phyloP scores from a whole-genome alignment of 1,140 invertebrate genomes.

The Papilio polytes region DNA sequence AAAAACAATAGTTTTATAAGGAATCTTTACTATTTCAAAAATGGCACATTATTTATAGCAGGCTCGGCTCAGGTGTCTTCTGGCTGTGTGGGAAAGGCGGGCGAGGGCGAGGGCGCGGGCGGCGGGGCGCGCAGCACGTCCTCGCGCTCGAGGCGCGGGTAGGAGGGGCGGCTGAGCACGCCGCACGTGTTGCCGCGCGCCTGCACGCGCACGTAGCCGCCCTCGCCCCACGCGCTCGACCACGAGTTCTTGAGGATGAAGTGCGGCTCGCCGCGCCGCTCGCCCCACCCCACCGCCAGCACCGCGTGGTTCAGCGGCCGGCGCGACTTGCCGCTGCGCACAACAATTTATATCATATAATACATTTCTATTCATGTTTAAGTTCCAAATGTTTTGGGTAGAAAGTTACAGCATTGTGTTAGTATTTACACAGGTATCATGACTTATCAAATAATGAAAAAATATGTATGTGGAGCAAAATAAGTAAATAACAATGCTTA shows the following conservation, averaged over 20 bases:
- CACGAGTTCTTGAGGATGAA: slow-evolving; percentile 75
- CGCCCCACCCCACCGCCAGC: slow-evolving; percentile 68
- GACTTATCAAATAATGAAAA: too few species aligned
- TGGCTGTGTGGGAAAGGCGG: background rate
- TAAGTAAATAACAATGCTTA: too few species aligned
- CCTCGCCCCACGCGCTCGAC: slow-evolving; percentile 62
- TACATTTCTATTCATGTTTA: too few species aligned
- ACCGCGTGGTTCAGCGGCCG: slow-evolving; percentile 63
- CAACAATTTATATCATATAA: slow-evolving; percentile 19
- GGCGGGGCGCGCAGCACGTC: slow-evolving; percentile 52
- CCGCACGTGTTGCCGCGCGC: slow-evolving; percentile 66
- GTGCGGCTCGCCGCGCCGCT: slow-evolving; percentile 52
- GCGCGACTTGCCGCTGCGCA: slow-evolving; percentile 47
- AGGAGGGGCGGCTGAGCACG: slow-evolving; percentile 62
- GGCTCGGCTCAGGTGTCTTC: background rate
- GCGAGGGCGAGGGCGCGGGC: slow-evolving; percentile 25
- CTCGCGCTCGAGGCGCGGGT: slow-evolving; percentile 55
- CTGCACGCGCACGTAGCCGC: slow-evolving; percentile 63
- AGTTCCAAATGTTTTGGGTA: too few species aligned
- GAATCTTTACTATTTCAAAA: background rate
- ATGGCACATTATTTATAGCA: slow-evolving; percentile 17
- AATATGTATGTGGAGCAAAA: too few species aligned
- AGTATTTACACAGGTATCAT: too few species aligned
- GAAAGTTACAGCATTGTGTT: too few species aligned
- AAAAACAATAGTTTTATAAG: too few species aligned